Evolutionary conservation across 2,888 invertebrate species (phyloP).

Genomic region (Eupithecia subumbrata): DNA sequence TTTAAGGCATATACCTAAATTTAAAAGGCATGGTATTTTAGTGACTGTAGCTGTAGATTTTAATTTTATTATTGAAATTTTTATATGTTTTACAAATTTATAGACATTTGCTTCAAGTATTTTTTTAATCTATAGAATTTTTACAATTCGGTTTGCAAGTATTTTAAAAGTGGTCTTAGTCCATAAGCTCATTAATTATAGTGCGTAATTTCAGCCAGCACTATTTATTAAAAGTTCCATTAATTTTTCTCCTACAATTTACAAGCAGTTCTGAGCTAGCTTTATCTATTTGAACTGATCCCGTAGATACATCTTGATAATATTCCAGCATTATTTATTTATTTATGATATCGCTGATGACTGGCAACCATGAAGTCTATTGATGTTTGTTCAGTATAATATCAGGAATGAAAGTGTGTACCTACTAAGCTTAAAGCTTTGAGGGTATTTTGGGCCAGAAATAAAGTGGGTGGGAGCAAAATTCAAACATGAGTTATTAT

Average conservation of each 20-base stretch:
- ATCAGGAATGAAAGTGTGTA: neutral
- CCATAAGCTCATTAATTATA: too few species aligned
- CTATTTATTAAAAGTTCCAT: neutral
- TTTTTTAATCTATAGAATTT: too few species aligned
- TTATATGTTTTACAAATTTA: too few species aligned
- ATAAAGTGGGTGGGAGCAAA: neutral
- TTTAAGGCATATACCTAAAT: neutral
- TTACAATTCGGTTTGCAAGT: too few species aligned
- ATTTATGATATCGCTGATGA: neutral
- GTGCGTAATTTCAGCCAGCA: neutral
- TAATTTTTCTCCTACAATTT: neutral
- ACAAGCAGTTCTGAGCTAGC: neutral
- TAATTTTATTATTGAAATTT: too few species aligned
- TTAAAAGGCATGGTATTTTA: neutral
- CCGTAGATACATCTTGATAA: neutral
- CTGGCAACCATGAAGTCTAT: neutral
- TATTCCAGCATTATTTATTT: neutral
- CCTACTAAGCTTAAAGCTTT: neutral
- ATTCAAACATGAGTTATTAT: conserved; percentile 12
- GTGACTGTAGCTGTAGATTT: neutral
- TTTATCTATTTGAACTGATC: neutral
- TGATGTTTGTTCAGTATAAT: neutral
- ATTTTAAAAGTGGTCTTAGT: too few species aligned
- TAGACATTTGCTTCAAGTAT: too few species aligned
- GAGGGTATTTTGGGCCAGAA: neutral